Conservation (phyloP, 2,888 invertebrate species). For the Cheiracanthium punctorium region DNA sequence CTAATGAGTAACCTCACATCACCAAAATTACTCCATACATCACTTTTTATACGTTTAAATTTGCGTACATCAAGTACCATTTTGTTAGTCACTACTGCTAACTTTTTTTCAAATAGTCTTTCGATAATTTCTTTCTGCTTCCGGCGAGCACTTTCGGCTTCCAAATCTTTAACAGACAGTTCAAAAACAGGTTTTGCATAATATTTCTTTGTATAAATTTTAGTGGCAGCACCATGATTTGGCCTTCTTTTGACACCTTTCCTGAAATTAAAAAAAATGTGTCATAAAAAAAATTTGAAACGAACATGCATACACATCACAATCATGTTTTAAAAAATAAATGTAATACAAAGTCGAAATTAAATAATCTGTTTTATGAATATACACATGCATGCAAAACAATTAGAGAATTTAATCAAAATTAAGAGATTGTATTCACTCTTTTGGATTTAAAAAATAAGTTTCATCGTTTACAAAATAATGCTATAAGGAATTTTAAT, state of each 20-base stretch:
- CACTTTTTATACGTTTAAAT: conserved; percentile 65
- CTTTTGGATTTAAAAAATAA: too few relatives aligned
- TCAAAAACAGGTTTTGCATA: conserved; percentile 63
- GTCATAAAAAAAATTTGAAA: too few relatives aligned
- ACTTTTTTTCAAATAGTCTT: conserved; percentile 54
- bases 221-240: conserved; percentile 41
- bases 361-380: too few relatives aligned
- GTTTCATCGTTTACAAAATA: too few relatives aligned
- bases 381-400: too few relatives aligned
- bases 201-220: conserved; percentile 62
- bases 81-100: conserved; percentile 63
- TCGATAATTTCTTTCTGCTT: conserved; percentile 64
- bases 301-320: too few relatives aligned
- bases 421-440: too few relatives aligned
- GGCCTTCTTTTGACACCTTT: conserved; percentile 21
- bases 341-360: too few relatives aligned
- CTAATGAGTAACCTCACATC: conserved; percentile 54
- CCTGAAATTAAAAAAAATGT: conserved; percentile 34
- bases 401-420: too few relatives aligned
- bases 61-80: conserved; percentile 67
- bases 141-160: conserved; percentile 58
- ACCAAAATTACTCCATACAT: conserved; percentile 66
- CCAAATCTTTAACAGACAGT: conserved; percentile 55
- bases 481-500: too few relatives aligned
- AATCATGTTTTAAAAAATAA: too few relatives aligned